Percentiles rank a stretch among this genome's conserved stretches.
phyloP scores from a whole-genome alignment of 2,113 vertebrate species.

The Dasyurus viverrinus region DNA sequence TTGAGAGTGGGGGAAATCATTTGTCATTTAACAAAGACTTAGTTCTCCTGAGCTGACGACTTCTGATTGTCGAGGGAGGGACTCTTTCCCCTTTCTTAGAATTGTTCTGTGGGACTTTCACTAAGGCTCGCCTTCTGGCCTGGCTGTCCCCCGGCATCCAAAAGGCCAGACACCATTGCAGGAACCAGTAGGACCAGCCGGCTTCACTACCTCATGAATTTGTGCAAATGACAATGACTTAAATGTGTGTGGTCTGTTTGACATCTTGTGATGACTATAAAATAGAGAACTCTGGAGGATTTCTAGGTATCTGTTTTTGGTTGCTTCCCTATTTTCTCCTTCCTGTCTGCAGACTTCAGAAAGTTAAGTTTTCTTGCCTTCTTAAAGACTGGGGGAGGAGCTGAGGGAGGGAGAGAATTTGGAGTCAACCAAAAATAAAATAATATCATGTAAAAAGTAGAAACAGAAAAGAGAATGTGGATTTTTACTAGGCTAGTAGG shows the following conservation, averaged over 20 bases:
- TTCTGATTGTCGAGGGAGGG: not conserved
- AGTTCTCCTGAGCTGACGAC: not conserved
- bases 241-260: not conserved
- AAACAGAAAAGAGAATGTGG: not conserved
- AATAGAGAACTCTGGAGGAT: not conserved
- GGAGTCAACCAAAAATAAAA: not conserved
- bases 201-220: not conserved
- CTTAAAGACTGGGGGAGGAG: not conserved
- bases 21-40: not conserved
- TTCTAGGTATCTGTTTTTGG: not conserved
- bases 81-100: not conserved
- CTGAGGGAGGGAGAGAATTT: not conserved
- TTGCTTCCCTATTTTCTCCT: not conserved
- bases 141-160: not conserved
- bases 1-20: not conserved
- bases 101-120: not conserved
- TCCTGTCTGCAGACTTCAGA: not conserved
- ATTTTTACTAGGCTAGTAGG: not conserved
- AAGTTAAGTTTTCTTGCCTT: not conserved
- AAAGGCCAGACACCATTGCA: not conserved
- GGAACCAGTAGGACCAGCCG: not conserved
- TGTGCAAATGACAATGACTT: not conserved
- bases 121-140: not conserved
- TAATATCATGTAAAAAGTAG: not conserved
- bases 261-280: not conserved